These are phyloP conservation scores for Halcyon chelicuti DNA, from an alignment of 2,797 vertebrate genomes.

Conservation along the genomic window DNA sequence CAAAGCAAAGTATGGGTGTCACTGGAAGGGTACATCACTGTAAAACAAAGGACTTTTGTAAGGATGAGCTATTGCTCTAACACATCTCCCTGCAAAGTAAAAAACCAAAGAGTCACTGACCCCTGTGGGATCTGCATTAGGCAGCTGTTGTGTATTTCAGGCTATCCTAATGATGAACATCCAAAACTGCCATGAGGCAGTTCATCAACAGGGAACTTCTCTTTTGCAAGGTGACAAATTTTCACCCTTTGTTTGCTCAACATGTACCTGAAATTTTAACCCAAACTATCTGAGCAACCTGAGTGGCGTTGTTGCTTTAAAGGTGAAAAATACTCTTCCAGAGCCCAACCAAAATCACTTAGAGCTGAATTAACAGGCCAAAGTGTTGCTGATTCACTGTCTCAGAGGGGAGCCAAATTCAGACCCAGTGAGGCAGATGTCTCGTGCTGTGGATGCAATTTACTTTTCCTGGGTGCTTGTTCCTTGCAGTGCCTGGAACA, in stretches of 20 bases:
- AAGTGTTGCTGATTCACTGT: background rate
- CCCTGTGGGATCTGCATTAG: background rate
- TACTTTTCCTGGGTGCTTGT: constrained; percentile 15
- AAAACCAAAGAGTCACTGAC: background rate
- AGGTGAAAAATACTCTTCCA: background rate
- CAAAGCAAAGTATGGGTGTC: background rate
- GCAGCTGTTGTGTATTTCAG: background rate
- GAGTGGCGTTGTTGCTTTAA: background rate
- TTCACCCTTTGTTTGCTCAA: background rate
- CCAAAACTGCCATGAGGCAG: no score
- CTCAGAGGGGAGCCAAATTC: background rate
- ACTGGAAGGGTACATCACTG: background rate
- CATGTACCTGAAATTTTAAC: background rate
- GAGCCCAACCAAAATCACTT: background rate
- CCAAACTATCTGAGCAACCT: background rate
- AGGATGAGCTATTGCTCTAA: background rate
- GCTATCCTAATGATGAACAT: background rate
- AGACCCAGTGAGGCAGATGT: background rate
- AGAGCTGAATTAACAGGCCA: background rate
- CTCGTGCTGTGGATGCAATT: background rate
- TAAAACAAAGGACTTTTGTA: background rate
- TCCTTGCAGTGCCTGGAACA: background rate
- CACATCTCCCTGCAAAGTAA: background rate
- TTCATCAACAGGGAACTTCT: background rate
- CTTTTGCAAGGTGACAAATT: background rate